Evolutionary conservation across 2,797 vertebrate genomes (phyloP).

Genomic region (Thamnophis elegans): DNA sequence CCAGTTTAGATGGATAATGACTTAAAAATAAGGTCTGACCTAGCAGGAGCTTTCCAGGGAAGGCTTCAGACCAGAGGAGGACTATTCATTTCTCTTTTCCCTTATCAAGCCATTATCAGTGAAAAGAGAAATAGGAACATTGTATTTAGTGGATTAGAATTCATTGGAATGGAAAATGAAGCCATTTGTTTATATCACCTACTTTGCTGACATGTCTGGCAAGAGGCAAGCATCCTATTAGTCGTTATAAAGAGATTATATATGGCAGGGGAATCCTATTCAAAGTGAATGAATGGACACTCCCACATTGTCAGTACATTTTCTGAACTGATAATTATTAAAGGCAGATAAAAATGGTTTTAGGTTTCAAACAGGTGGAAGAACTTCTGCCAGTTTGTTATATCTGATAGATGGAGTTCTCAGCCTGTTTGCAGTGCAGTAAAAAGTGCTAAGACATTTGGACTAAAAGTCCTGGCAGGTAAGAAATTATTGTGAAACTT

Average conservation of each 20-base stretch:
- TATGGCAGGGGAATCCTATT: background rate
- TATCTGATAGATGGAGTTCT: conserved; percentile 52
- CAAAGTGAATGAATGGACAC: conserved; percentile 9
- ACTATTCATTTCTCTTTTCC: background rate
- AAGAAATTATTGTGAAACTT: conserved; percentile 62
- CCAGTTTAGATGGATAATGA: background rate
- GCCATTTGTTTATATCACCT: background rate
- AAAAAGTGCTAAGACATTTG: conserved; percentile 45
- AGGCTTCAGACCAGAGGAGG: background rate
- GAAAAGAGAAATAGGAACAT: background rate
- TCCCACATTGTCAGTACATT: conserved; percentile 34
- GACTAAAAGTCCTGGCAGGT: conserved; percentile 53
- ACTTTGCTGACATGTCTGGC: background rate
- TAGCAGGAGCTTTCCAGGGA: background rate
- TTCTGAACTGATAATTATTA: conserved; percentile 41
- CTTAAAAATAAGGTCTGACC: background rate
- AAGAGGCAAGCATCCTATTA: background rate
- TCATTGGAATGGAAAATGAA: background rate
- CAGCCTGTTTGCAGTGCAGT: conserved; percentile 30
- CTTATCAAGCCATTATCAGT: background rate
- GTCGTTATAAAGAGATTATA: background rate
- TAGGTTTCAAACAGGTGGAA: conserved; percentile 44
- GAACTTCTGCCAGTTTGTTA: conserved; percentile 49
- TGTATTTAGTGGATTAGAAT: background rate
- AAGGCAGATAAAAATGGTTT: conserved; percentile 52